Conservation (phyloP, 2,888 invertebrate genomes). For the Caenorhabditis afra region DNA sequence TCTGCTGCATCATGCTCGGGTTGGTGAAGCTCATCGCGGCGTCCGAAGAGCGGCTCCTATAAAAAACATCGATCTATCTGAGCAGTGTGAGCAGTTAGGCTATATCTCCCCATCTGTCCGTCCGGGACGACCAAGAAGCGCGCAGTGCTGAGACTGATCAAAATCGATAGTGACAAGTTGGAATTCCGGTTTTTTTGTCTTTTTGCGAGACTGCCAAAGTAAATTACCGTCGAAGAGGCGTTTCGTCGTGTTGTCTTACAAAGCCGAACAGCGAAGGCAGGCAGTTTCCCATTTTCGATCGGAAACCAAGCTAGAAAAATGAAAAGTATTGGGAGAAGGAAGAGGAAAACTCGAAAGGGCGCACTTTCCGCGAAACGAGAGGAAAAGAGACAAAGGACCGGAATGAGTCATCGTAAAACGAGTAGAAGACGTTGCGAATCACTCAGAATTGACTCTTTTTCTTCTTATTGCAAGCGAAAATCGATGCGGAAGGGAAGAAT, state of each 20-base stretch:
- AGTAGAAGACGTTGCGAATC: background rate
- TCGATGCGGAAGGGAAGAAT: slow-evolving; percentile 2
- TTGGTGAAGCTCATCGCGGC: slow-evolving; percentile 66
- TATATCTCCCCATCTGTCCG: too few species aligned
- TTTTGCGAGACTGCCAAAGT: slow-evolving; percentile 20
- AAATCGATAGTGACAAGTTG: background rate
- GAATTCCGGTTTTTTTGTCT: background rate
- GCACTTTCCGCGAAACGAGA: background rate
- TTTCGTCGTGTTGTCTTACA: slow-evolving; percentile 54
- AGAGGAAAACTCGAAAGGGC: background rate
- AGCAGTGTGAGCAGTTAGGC: too few species aligned
- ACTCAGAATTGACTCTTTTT: background rate
- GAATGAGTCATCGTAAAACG: background rate
- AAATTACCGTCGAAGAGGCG: slow-evolving; percentile 57
- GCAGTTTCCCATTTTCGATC: slow-evolving; percentile 70
- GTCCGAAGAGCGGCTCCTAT: slow-evolving; percentile 55
- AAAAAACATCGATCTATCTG: slow-evolving; percentile 12
- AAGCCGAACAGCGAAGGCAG: slow-evolving; percentile 66
- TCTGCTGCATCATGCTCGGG: slow-evolving; percentile 64
- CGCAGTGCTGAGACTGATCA: too few species aligned
- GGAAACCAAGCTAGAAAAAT: slow-evolving; percentile 27
- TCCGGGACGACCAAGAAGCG: too few species aligned
- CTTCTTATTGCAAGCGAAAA: background rate
- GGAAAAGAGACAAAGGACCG: background rate
- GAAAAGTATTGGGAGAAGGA: background rate